Conservation (phyloP, 2,888 invertebrate species). For the Caenorhabditis wallacei region DNA sequence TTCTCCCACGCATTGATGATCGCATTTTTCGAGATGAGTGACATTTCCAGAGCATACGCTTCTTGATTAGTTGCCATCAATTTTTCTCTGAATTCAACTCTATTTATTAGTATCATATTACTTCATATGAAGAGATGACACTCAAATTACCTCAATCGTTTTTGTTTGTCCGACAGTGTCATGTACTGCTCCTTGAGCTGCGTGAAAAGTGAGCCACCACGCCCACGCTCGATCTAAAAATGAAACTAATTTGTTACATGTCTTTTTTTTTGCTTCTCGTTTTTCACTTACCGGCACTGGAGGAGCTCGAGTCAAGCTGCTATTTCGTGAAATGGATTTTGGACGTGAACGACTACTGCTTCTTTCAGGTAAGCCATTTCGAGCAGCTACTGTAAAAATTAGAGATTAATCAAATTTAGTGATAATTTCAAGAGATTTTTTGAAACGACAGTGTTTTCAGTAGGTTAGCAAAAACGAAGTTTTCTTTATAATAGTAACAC, state of each 20-base stretch:
- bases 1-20: conserved; percentile 80
- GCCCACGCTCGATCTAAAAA: conserved; percentile 56
- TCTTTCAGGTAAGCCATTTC: conserved; percentile 43
- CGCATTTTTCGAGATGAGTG: conserved; percentile 76
- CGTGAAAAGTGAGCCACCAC: conserved; percentile 58
- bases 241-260: conserved; percentile 32
- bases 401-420: too few relatives aligned
- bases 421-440: too few relatives aligned
- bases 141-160: conserved; percentile 74
- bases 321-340: conserved; percentile 58
- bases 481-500: too few relatives aligned
- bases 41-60: conserved; percentile 80
- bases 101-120: conserved; percentile 16
- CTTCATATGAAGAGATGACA: conserved; percentile 6
- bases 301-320: conserved; percentile 49
- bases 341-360: conserved; percentile 38
- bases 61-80: conserved; percentile 91
- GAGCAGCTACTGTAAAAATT: conserved; percentile 33
- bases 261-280: background rate
- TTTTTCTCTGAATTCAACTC: conserved; percentile 72
- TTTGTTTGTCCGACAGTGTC: conserved; percentile 76
- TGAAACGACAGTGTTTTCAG: too few relatives aligned
- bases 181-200: conserved; percentile 81
- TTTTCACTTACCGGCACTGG: conserved; percentile 34
- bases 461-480: too few relatives aligned